phyloP scores from a whole-genome alignment of 2,888 invertebrate genomes.

The Dryadula phaetusa region DNA sequence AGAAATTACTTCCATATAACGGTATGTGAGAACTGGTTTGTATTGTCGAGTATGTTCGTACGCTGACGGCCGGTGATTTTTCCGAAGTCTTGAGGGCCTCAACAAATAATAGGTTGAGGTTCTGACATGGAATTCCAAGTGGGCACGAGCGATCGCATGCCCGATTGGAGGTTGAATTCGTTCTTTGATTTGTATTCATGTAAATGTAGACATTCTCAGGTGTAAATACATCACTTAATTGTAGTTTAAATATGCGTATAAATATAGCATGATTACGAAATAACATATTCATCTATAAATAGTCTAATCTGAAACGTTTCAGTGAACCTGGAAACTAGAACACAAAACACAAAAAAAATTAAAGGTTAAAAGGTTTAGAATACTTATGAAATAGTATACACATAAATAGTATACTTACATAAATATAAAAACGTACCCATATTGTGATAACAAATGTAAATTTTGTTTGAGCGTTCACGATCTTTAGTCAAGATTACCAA shows the following conservation, averaged over 20 bases:
- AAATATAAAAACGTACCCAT: not conserved
- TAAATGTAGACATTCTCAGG: not conserved
- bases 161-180: conserved; percentile 14
- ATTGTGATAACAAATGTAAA: too few relatives aligned
- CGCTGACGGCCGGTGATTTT: conserved; percentile 67
- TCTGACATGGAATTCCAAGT: conserved; percentile 25
- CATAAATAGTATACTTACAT: not conserved
- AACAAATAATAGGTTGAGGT: conserved; percentile 44
- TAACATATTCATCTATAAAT: not conserved
- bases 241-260: not conserved
- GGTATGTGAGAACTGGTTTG: conserved; percentile 73
- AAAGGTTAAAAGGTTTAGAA: not conserved
- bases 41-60: conserved; percentile 59
- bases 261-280: not conserved
- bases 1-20: conserved; percentile 77
- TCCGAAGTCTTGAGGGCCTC: conserved; percentile 53
- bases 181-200: not conserved
- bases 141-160: conserved; percentile 27
- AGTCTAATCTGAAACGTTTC: not conserved
- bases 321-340: not conserved
- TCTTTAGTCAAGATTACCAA: not conserved
- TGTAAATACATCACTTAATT: not conserved
- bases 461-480: not conserved
- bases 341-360: not conserved
- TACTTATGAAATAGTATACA: too few relatives aligned